Evolutionary conservation across 1,140 invertebrate genomes (phyloP).

Genomic region (Papilio polyxenes): DNA sequence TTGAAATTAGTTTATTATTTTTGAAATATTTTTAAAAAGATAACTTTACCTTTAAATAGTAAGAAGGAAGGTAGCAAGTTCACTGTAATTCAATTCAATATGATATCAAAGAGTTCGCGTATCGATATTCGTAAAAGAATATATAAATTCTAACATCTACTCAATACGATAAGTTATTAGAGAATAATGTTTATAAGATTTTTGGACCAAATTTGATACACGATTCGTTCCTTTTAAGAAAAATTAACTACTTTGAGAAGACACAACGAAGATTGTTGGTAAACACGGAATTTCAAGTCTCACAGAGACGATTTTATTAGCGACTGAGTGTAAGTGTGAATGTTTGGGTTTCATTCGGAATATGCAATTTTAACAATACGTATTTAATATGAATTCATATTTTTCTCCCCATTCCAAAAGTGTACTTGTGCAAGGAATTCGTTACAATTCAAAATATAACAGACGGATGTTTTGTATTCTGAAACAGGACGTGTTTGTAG

Average conservation of each 20-base stretch:
- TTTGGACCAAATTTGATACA: not conserved
- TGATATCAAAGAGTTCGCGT: not conserved
- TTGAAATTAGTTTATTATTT: no score
- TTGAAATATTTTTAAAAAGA: not conserved
- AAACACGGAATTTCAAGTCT: not conserved
- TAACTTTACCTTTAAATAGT: not conserved
- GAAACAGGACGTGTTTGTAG: not conserved
- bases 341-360: not conserved
- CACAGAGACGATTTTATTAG: not conserved
- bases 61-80: not conserved
- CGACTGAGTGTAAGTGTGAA: not conserved
- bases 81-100: constrained; percentile 10
- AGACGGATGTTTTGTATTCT: constrained; percentile 10
- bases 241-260: no score
- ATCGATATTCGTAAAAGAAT: constrained; percentile 16
- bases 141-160: not conserved
- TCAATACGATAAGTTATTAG: not conserved
- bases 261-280: not conserved
- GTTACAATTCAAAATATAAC: constrained; percentile 17
- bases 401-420: not conserved
- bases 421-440: constrained; percentile 4
- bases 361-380: not conserved
- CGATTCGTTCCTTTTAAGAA: no score
- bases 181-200: not conserved
- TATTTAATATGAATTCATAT: not conserved